Percentiles rank a stretch among this genome's conserved stretches.
Evolutionary conservation across 2,888 invertebrate genomes (phyloP).

Genomic region (Synanthedon tipuliformis): DNA sequence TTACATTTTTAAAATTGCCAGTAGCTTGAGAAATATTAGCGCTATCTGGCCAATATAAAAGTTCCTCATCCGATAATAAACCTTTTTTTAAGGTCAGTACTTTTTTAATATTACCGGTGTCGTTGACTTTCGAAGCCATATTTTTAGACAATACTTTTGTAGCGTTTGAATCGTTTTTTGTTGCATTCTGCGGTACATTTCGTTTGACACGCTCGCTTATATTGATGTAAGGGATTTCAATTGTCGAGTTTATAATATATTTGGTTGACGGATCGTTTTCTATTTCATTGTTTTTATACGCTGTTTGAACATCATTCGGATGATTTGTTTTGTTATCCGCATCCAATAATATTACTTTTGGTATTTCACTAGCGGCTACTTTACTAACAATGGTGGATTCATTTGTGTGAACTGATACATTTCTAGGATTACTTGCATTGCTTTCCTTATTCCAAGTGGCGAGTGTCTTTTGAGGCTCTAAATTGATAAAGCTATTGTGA

Average conservation of each 20-base stretch:
- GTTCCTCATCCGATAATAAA: conserved; percentile 26
- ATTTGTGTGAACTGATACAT: too few species aligned
- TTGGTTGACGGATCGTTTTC: conserved; percentile 12
- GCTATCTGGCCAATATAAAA: conserved; percentile 48
- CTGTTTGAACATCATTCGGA: conserved; percentile 20
- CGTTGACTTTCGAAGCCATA: background rate
- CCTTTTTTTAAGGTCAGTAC: conserved; percentile 20
- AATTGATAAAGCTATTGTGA: conserved; percentile 29
- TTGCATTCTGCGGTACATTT: conserved; percentile 7
- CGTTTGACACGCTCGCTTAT: conserved; percentile 28
- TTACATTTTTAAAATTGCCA: conserved; percentile 32
- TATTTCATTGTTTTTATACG: conserved; percentile 44
- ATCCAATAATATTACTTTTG: background rate
- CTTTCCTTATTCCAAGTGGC: conserved; percentile 18
- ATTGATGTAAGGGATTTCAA: conserved; percentile 10
- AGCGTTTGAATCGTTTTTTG: background rate
- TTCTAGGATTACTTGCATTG: conserved; percentile 8
- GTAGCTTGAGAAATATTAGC: conserved; percentile 11
- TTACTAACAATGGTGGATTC: too few species aligned
- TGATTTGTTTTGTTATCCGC: conserved; percentile 22
- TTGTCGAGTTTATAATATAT: conserved; percentile 17
- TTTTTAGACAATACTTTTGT: background rate
- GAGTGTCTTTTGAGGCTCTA: conserved; percentile 24
- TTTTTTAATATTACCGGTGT: conserved; percentile 8
- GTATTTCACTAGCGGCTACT: too few species aligned